These are phyloP conservation scores for Salvelinus sp. DNA, from an alignment of 2,113 vertebrate species.

Conservation along the genomic window DNA sequence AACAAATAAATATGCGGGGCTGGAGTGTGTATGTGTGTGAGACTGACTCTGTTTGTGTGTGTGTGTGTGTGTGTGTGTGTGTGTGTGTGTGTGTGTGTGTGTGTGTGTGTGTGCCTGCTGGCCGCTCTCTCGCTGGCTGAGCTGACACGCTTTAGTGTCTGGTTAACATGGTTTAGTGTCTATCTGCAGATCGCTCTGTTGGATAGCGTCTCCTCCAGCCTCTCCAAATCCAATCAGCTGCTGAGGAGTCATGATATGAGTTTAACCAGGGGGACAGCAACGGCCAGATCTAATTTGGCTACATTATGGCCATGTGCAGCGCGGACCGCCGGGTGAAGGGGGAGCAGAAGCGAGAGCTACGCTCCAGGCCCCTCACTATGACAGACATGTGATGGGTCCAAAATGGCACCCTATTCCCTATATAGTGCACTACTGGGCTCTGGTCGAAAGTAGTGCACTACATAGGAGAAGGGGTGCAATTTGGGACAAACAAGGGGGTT, in stretches of 20 bases:
- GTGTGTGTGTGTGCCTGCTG: slow-evolving; percentile 36
- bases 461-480: too few relatives aligned
- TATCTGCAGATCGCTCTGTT: slow-evolving; percentile 59
- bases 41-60: not conserved
- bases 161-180: slow-evolving; percentile 66
- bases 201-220: slow-evolving; percentile 72
- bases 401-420: too few relatives aligned
- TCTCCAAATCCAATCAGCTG: slow-evolving; percentile 85
- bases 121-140: slow-evolving; percentile 42
- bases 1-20: too few relatives aligned
- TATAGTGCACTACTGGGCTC: too few relatives aligned
- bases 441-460: too few relatives aligned
- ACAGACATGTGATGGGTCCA: too few relatives aligned
- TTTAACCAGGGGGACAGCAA: slow-evolving; percentile 89
- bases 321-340: slow-evolving; percentile 6
- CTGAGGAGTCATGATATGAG: slow-evolving; percentile 94
- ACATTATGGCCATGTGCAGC: slow-evolving; percentile 93
- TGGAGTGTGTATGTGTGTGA: not conserved
- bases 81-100: slow-evolving; percentile 14
- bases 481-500: too few relatives aligned
- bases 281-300: slow-evolving; percentile 92
- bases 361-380: too few relatives aligned
- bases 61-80: slow-evolving; percentile 7
- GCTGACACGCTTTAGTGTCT: slow-evolving; percentile 60
- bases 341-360: too few relatives aligned